Base-by-base conservation (phyloP, 1,140 invertebrate species). In the Drosophila teissieri region DNA sequence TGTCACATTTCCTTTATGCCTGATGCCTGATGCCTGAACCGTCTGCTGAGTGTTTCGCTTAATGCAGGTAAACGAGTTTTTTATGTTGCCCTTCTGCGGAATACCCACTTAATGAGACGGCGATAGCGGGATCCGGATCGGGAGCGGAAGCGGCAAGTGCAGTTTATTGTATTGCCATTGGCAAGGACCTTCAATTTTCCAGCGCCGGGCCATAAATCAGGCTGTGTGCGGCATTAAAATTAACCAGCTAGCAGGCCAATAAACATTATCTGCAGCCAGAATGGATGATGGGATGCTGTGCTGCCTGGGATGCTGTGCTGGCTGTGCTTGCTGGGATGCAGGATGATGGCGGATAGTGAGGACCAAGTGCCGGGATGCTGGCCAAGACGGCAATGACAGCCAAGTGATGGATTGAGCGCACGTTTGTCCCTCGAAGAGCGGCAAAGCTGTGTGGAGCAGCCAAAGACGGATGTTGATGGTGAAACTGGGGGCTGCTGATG, bases 21-120 rank as follows among this genome's bases (percentile, higher is more conserved):
- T 46, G 40, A 88, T 19, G 19, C 19, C 19, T 19, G 19, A 88
- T 88, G 79, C 83, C 68, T 46, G 40, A 88, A 79, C 58, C 75
- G 79, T 88, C 83, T 83, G 83, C 60, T 77, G 83, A 86, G 83
- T 86, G 83, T 88, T 86, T 86, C 79, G 79, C 79, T 83, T 86
- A 88, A 88, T 88, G 83, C 83, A 86, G 83, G 83, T 89, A 86
- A 86, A 86, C 83, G 83, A 86, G 83, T 83, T 86, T 86, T 86
- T 86, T 86, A 86, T 86, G 75, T 76, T 73, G 63, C 78, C 78
- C 31, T 54, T 31, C 31, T 40, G 52, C 37, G 15, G 22, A 42
- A 67, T 10, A 46, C 63, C 45, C 62, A 57, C 82, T 83, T 86
- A 89, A 86, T 86, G 83, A 86, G 83, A 83, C 84, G 73, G 44